Base-by-base conservation (phyloP, 37 sponge, comb jelly and placozoan species). In the Oopsacas minuta region DNA sequence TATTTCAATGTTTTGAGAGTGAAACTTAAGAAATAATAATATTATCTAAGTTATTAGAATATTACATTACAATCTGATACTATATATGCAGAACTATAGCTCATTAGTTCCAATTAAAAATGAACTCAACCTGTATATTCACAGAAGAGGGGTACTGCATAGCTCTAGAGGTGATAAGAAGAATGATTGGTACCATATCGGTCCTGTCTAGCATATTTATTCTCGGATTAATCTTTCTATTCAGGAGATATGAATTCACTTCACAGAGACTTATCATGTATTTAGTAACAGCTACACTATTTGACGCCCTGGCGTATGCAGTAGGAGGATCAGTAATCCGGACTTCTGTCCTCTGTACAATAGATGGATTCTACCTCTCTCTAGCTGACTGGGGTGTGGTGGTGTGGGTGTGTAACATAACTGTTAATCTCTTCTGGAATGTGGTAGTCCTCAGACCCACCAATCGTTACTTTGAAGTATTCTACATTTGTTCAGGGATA, bases 231-330 rank as follows among this genome's bases (percentile, higher is more conserved):
- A 81, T 86, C 20, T 17, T 81, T 52, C 38, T 84, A 15, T 39
- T 52, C 20, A 35, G 30, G 52, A 46, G 81, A 0, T 37, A 61
- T 30, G 17, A 37, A 38, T 83, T 34, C 30, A 12, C 82, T 12
- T 1, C 83, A 15, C 86, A 86, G 36, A 82, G 90, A 0, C 85
- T 89, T 37, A 82, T 89, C 32, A 83, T 89, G 51, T 89, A 86
- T 53, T 36, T 86, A 37, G 83, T 61, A 0, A 37, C 36, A 3
- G 37, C 89, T 30, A 52, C 83, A 35, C 37, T 83, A 1, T 39
- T 89, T 17, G 38, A 39, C n/a, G 35, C 83, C 0, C 32, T 86
- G 28, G 75, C 61, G 81, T 36, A 83, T 30, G 38, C 53, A 22
- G 23, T 84, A 23, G 84, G 83, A 37, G 51, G 37, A 0, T 0